phyloP scores from a whole-genome alignment of 2,797 vertebrate genomes.

The Dryobates pubescens region DNA sequence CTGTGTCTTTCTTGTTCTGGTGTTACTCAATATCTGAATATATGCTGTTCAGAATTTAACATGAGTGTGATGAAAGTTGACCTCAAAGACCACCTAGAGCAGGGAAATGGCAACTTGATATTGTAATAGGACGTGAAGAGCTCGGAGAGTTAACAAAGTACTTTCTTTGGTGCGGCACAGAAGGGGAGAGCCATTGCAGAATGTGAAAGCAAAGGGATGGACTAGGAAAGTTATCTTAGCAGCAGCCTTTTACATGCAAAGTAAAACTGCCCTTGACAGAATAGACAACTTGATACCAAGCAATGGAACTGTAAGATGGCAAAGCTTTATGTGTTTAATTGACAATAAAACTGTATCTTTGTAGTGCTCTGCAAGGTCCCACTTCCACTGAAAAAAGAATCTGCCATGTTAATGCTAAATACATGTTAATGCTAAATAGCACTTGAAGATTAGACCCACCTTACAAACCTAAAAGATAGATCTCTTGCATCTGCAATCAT shows the following conservation, averaged over 20 bases:
- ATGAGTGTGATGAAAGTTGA: neutral
- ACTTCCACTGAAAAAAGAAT: neutral
- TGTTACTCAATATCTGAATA: neutral
- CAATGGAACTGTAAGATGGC: neutral
- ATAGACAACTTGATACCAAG: neutral
- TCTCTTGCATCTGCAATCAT: neutral
- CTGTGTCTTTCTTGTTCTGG: no score
- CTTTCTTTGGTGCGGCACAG: neutral
- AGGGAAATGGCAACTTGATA: neutral
- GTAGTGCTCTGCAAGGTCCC: neutral
- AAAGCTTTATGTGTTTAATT: conserved; percentile 10
- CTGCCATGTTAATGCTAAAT: neutral
- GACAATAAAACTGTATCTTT: neutral
- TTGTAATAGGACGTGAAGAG: neutral
- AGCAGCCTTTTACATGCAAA: neutral
- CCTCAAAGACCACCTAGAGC: neutral
- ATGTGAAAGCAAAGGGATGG: conserved; percentile 27
- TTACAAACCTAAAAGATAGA: neutral
- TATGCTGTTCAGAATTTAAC: neutral
- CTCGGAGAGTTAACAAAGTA: neutral
- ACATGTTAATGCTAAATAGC: neutral
- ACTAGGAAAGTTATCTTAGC: conserved; percentile 16
- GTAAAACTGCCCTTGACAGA: conserved; percentile 30
- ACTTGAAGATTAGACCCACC: neutral
- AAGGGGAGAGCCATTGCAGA: neutral